phyloP scores from a whole-genome alignment of 2,888 invertebrate genomes.

The Lasiommata megera region DNA sequence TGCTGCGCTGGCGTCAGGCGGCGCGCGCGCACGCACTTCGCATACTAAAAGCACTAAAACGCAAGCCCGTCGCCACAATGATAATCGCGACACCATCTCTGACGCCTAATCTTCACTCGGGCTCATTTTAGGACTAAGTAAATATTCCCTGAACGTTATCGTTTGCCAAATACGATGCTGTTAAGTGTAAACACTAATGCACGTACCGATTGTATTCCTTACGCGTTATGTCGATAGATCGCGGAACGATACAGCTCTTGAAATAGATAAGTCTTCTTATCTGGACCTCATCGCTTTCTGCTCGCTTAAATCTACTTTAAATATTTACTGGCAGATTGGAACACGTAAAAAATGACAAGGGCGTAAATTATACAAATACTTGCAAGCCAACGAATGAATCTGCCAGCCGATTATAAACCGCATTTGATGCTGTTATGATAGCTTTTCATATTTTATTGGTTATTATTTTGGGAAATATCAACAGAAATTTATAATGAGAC shows the following conservation, averaged over 20 bases:
- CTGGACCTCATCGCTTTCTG: background rate
- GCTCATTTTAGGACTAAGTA: conserved; percentile 43
- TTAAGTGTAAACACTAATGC: conserved; percentile 45
- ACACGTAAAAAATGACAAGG: background rate
- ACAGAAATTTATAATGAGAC: conserved; percentile 16
- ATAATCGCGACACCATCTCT: conserved; percentile 66
- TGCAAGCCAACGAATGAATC: background rate
- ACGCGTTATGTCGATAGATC: conserved; percentile 52
- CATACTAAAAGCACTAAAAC: conserved; percentile 65
- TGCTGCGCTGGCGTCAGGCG: conserved; percentile 66
- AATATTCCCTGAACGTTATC: conserved; percentile 66
- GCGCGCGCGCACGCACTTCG: conserved; percentile 70
- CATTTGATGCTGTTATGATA: background rate
- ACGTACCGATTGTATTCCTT: conserved; percentile 56
- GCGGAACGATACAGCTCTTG: conserved; percentile 48
- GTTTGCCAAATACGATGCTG: conserved; percentile 57
- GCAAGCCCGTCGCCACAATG: conserved; percentile 54
- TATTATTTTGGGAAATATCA: conserved; percentile 26
- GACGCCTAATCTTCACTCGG: conserved; percentile 64
- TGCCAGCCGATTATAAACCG: background rate
- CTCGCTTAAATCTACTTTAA: background rate
- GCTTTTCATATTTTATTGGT: background rate
- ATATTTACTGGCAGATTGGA: background rate
- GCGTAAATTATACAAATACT: background rate
- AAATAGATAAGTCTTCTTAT: conserved; percentile 29